Evolutionary conservation across 2,113 vertebrate genomes (phyloP).

Genomic region (Rhea pennata): DNA sequence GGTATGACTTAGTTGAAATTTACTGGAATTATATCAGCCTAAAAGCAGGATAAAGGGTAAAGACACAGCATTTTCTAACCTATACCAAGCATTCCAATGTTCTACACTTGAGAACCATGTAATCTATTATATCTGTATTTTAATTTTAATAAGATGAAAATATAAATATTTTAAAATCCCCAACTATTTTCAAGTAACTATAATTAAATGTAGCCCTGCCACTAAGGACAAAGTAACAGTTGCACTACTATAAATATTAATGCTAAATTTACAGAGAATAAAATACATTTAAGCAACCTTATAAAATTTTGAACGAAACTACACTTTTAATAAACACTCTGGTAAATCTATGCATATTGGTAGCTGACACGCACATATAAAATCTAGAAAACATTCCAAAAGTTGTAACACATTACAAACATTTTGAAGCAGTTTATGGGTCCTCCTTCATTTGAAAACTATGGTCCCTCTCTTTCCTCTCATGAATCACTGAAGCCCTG

Average conservation of each 20-base stretch:
- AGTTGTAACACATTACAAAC: not conserved
- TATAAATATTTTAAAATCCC: not conserved
- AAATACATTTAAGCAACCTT: slow-evolving; percentile 34
- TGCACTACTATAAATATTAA: slow-evolving; percentile 58
- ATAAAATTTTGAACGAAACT: slow-evolving; percentile 29
- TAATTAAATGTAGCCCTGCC: slow-evolving; percentile 12
- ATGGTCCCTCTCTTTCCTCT: not conserved
- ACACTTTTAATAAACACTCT: not conserved
- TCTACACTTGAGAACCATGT: not conserved
- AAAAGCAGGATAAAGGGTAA: not conserved
- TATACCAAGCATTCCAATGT: not conserved
- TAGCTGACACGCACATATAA: not conserved
- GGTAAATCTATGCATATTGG: not conserved
- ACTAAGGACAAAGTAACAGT: slow-evolving; percentile 40
- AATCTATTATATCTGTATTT: slow-evolving; percentile 1
- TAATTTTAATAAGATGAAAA: slow-evolving; percentile 28
- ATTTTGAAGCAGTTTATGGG: not conserved
- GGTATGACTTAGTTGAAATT: not conserved
- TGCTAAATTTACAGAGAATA: slow-evolving; percentile 37
- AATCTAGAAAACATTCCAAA: not conserved
- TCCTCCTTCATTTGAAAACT: not conserved
- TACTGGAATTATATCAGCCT: not conserved
- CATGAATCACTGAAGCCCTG: not conserved
- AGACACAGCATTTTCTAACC: not conserved
- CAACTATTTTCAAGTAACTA: slow-evolving; percentile 5